Evolutionary conservation across 2,888 invertebrate genomes (phyloP), one percentile per base, ranked within the genome.

Genomic region (Heteropelma amictum): DNA sequence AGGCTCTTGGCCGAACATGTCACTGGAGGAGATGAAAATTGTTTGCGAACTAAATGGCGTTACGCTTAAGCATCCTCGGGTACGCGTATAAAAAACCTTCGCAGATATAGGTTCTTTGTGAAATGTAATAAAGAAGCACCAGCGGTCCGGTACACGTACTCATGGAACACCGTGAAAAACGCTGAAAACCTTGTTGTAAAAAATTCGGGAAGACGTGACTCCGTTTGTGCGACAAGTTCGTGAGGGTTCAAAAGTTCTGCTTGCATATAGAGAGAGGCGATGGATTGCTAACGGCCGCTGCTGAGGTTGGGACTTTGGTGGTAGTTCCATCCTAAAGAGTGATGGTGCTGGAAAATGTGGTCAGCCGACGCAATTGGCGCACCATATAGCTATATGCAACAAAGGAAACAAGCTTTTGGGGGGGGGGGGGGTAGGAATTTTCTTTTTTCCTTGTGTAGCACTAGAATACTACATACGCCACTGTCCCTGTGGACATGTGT

Each of bases 321-420:
- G 63, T 14, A 56, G 51, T 7, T 12, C 8, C 4, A 28, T 21
- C 28, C 28, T 3, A 54, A 2, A 19, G 49, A 28, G 35, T 8
- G 53, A 35, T 61, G 38, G 58, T 63, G 73, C 56, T 28, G 14
- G 58, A 51, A 58, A 73, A 64, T 63, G 68, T 58, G 73, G 40
- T n/a, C 61, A 47, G 30, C 12, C 45, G 68, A 53, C 49, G 49
- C 68, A 73, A 73, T 73, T 64, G 68, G 58, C 68, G 68, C 56
- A n/a, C 12, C 51, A 10, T 30, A 6, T 14, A 40, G 38, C 4
- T 6, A 14, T n/a, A 12, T n/a, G n/a, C n/a, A n/a, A n/a, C n/a
- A n/a, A n/a, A n/a, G n/a, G n/a, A n/a, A n/a, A n/a, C n/a, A 7
- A 49, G 47, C 14, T 23, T 7, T 12, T 8, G 23, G 1, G 23